phyloP scores from a whole-genome alignment of 1,140 invertebrate genomes.

The Anthonomus grandis region DNA sequence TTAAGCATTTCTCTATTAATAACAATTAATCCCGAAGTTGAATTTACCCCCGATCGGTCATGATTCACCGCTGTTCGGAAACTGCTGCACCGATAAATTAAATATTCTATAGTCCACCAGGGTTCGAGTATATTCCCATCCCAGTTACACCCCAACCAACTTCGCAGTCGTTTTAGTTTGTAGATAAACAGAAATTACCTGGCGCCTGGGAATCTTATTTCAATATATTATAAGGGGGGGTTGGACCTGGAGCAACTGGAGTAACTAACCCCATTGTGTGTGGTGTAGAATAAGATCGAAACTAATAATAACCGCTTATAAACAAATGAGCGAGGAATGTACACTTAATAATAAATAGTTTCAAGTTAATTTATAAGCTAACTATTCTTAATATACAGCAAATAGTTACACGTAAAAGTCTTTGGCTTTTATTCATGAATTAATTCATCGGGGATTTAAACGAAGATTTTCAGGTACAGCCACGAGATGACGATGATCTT shows the following conservation, averaged over 20 bases:
- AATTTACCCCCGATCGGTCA: conserved; percentile 16
- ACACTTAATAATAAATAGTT: conserved; percentile 14
- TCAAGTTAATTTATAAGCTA: conserved; percentile 5
- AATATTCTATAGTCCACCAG: conserved; percentile 13
- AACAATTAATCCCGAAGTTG: conserved; percentile 18
- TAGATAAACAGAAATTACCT: conserved; percentile 15
- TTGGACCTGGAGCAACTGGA: background rate
- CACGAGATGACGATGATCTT: conserved; percentile 13
- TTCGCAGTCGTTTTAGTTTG: too few relatives aligned
- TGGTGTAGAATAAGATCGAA: background rate
- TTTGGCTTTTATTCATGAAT: conserved; percentile 23
- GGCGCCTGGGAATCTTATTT: conserved; percentile 2
- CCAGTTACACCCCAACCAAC: conserved; percentile 2
- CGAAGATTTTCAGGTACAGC: conserved; percentile 11
- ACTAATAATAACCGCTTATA: conserved; percentile 21
- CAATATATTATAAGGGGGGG: conserved; percentile 1
- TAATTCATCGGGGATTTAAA: conserved; percentile 2
- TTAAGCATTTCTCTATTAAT: too few relatives aligned
- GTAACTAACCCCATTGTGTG: background rate
- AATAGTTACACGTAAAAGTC: conserved; percentile 22
- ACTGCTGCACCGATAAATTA: conserved; percentile 33
- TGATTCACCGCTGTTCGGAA: conserved; percentile 44
- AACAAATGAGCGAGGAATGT: conserved; percentile 24
- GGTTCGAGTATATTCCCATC: too few relatives aligned
- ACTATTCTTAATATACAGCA: conserved; percentile 3